Percentiles rank a stretch among this genome's conserved stretches.
phyloP scores from a whole-genome alignment of 1,140 invertebrate genomes.

The Leucophenga varia region DNA sequence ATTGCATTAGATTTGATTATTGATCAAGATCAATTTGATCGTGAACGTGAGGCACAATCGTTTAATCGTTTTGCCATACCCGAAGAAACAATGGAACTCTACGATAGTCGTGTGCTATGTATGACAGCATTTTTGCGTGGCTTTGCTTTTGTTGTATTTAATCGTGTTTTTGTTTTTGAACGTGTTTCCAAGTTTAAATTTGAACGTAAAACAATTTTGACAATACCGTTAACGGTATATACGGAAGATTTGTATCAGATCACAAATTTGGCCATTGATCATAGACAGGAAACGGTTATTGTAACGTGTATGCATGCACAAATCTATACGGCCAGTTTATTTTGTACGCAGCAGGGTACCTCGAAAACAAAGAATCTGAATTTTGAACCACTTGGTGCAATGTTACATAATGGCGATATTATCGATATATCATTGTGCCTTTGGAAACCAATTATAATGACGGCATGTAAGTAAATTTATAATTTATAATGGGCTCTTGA shows the following conservation, averaged over 20 bases:
- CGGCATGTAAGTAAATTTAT: constrained; percentile 64
- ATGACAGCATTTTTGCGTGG: constrained; percentile 61
- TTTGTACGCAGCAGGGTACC: constrained; percentile 59
- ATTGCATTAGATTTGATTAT: constrained; percentile 57
- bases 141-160: constrained; percentile 62
- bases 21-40: constrained; percentile 44
- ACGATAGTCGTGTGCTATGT: constrained; percentile 56
- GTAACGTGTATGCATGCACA: constrained; percentile 64
- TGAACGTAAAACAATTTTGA: constrained; percentile 59
- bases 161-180: constrained; percentile 64
- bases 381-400: constrained; percentile 65
- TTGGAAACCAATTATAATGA: constrained; percentile 88
- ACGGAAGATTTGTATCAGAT: constrained; percentile 56
- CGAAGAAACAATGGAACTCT: constrained; percentile 23
- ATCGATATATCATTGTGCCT: constrained; percentile 77
- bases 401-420: constrained; percentile 79
- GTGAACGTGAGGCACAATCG: constrained; percentile 10
- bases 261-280: constrained; percentile 59
- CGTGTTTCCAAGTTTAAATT: constrained; percentile 61
- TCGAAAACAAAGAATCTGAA: constrained; percentile 50
- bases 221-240: constrained; percentile 57
- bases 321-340: constrained; percentile 61
- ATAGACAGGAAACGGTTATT: constrained; percentile 59
- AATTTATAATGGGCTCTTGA: too few species aligned
- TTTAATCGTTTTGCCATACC: constrained; percentile 12